A percentile compares a stretch with the other conserved stretches of the same genome.
Evolutionary conservation across 1,140 invertebrate species (phyloP).

Genomic region (Diorhabda sublineata): DNA sequence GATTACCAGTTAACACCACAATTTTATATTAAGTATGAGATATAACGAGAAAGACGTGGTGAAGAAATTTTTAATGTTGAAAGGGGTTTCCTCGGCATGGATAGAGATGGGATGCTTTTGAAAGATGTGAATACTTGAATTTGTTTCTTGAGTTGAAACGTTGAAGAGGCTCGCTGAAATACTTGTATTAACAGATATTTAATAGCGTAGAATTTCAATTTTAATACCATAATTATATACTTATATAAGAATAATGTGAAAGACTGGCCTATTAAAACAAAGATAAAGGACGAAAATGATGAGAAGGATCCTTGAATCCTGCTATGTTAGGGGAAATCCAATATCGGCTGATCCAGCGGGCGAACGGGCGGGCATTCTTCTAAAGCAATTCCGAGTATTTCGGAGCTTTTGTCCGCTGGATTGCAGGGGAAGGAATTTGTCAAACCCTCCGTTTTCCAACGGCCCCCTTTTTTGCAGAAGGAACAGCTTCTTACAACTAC

Average conservation of each 20-base stretch:
- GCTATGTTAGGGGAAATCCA: constrained; percentile 35
- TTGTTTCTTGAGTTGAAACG: too few relatives aligned
- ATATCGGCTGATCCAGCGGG: constrained; percentile 37
- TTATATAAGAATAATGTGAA: background rate
- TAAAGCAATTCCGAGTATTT: constrained; percentile 31
- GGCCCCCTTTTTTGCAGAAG: constrained; percentile 8
- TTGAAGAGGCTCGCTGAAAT: too few relatives aligned
- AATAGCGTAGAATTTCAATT: too few relatives aligned
- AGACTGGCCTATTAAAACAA: background rate
- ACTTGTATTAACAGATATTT: too few relatives aligned
- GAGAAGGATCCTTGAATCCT: constrained; percentile 3
- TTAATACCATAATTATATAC: too few relatives aligned
- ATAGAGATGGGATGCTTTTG: too few relatives aligned
- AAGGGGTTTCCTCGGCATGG: too few relatives aligned
- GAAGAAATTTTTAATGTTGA: too few relatives aligned
- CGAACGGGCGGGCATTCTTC: constrained; percentile 33
- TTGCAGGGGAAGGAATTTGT: constrained; percentile 37
- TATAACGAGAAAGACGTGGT: too few relatives aligned
- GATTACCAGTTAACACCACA: too few relatives aligned
- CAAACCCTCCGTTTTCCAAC: constrained; percentile 16
- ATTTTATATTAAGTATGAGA: too few relatives aligned
- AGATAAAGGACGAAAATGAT: constrained; percentile 2
- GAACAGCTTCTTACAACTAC: background rate
- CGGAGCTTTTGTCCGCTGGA: constrained; percentile 37
- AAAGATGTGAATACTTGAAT: too few relatives aligned